A percentile compares a stretch with the other conserved stretches of the same genome.
Conservation (phyloP, 2,888 invertebrate species). For the Lepidonotus clava region DNA sequence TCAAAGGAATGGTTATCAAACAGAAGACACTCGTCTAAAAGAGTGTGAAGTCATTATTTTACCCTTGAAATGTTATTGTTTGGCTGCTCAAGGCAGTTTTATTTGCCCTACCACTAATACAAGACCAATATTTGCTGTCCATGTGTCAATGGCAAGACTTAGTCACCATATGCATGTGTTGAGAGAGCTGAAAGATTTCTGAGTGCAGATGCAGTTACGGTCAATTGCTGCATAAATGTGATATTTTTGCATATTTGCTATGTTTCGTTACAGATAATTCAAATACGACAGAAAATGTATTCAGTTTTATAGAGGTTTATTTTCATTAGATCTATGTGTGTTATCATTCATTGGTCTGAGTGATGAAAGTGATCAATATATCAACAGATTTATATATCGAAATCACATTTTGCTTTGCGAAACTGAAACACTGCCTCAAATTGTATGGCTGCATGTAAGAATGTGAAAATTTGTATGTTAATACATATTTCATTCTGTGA, state of each 20-base stretch:
- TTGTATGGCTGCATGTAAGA: not conserved
- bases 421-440: not conserved
- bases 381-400: not conserved
- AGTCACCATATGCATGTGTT: no score
- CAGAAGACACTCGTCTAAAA: constrained; percentile 20
- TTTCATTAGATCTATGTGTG: no score
- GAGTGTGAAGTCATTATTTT: not conserved
- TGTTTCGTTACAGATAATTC: not conserved
- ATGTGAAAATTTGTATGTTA: not conserved
- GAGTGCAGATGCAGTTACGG: no score
- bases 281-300: not conserved
- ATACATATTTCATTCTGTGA: not conserved
- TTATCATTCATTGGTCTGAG: no score
- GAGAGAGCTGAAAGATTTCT: no score
- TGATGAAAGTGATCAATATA: no score
- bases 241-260: constrained; percentile 45
- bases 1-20: constrained; percentile 44
- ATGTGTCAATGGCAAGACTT: no score
- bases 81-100: no score
- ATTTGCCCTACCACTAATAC: no score
- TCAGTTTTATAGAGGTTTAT: not conserved
- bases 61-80: no score
- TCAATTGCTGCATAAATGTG: constrained; percentile 39
- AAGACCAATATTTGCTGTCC: no score
- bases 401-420: not conserved